phyloP scores from a whole-genome alignment of 1,140 invertebrate genomes.

The Caenorhabditis inopinata region DNA sequence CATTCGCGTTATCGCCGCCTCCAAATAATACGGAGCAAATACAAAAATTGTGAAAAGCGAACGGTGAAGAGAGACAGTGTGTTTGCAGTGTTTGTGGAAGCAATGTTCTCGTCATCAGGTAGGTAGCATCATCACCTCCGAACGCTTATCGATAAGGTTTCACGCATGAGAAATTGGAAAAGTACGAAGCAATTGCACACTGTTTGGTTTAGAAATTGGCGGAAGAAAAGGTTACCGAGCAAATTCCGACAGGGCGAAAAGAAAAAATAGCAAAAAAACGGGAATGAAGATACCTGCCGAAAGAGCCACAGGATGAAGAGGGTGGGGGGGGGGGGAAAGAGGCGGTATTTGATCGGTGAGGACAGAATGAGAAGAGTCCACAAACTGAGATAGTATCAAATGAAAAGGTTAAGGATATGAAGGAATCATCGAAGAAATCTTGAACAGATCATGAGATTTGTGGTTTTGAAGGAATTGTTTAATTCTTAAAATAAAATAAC shows the following conservation, averaged over 20 bases:
- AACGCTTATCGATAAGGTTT: neutral
- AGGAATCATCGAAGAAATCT: no score
- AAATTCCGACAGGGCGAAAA: neutral
- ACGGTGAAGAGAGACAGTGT: neutral
- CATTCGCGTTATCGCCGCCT: neutral
- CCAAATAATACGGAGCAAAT: conserved; percentile 16
- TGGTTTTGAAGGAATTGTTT: no score
- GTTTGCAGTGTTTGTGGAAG: conserved; percentile 3
- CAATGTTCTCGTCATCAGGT: conserved; percentile 27
- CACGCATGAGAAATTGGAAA: conserved; percentile 29
- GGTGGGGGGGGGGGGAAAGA: neutral
- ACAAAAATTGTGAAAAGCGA: neutral
- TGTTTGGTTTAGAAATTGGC: neutral
- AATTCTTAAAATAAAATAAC: no score
- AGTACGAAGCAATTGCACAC: conserved; percentile 10
- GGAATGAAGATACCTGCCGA: neutral
- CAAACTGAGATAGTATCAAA: neutral
- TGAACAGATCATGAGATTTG: no score
- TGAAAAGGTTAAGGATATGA: neutral
- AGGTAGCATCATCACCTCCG: neutral
- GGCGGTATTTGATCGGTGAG: neutral
- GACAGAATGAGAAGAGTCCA: neutral
- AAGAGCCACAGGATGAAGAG: neutral
- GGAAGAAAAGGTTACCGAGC: neutral
- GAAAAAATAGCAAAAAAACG: conserved; percentile 23